Base-by-base conservation (phyloP, 2,113 vertebrate genomes). In the Leucosticte australis region DNA sequence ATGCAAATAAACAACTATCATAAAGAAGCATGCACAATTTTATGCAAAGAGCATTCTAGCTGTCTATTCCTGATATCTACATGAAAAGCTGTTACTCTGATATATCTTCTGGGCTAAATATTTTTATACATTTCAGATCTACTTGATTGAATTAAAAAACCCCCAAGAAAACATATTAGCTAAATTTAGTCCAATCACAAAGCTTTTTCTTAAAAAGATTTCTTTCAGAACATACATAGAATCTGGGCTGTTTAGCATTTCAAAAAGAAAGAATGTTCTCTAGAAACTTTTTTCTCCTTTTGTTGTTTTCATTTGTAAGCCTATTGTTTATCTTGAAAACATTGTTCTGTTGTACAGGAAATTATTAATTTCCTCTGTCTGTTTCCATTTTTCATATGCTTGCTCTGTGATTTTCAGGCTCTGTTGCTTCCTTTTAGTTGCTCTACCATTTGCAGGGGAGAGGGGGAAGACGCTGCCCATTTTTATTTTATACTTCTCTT, bases 301-400 rank as follows among this genome's bases (percentile, higher is more conserved):
- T 81, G 13, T 78, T 79, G 24, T 83, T 89, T 94, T 81, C n/a
- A 44, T 88, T 70, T 83, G 41, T 83, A 94, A 94, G 64, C 18
- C 23, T 62, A 44, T 33, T 75, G 42, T n/a, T 75, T 83, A 47
- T 83, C 85, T 96, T 90, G 82, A 93, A 92, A 90, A 78, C 10
- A 14, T 41, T 81, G 59, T 68, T 81, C 80, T 96, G 42, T 75
- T 94, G 56, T 83, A 75, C 83, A 90, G 94, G 93, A 97, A 96
- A 94, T 95, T 94, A 94, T 75, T 96, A 96, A 96, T 96, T 97
- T 96, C 94, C 94, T 90, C 53, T 77, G 71, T 86, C 93, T 95
- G 93, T 77, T 96, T 95, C 60, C 60, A 92, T 88, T 94, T 94
- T 83, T 90, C 44, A 64, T 75, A 33, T 59, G 9, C 20, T 92